phyloP scores from a whole-genome alignment of 1,140 invertebrate species.

The Apis florea region DNA sequence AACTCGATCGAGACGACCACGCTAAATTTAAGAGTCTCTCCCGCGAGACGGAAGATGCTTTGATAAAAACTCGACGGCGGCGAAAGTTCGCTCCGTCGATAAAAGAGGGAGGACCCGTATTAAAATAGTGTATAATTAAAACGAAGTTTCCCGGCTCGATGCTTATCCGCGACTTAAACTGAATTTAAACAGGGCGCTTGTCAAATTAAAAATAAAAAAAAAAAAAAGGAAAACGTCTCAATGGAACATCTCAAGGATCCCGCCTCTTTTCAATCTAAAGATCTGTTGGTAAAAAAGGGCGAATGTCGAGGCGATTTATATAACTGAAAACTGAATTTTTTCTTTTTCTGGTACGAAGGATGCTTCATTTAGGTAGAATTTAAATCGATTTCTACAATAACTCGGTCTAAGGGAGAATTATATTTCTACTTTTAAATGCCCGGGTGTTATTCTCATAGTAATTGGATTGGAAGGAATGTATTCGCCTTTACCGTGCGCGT shows the following conservation, averaged over 20 bases:
- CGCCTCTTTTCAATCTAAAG: constrained; percentile 6
- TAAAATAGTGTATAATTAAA: constrained; percentile 45
- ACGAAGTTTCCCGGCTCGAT: constrained; percentile 24
- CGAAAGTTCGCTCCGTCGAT: constrained; percentile 13
- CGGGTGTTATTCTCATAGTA: too few species aligned
- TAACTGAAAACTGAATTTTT: constrained; percentile 7
- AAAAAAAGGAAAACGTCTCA: neutral
- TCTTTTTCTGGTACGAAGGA: neutral
- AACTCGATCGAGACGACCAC: neutral
- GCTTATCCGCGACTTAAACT: constrained; percentile 35
- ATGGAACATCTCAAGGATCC: neutral
- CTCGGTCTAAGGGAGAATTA: too few species aligned
- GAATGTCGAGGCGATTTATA: constrained; percentile 27
- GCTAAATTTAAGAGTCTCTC: constrained; percentile 13
- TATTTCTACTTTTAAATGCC: too few species aligned
- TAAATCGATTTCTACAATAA: neutral
- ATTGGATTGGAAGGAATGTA: too few species aligned
- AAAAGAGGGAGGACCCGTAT: constrained; percentile 23
- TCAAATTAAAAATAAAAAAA: neutral
- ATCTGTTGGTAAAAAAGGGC: constrained; percentile 5
- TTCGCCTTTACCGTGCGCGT: neutral
- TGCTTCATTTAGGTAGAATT: constrained; percentile 3
- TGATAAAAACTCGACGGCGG: constrained; percentile 35
- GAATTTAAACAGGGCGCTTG: constrained; percentile 42
- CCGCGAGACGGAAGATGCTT: constrained; percentile 23